phyloP scores from a whole-genome alignment of 1,140 invertebrate genomes.

The Lordiphosa stackelbergi region DNA sequence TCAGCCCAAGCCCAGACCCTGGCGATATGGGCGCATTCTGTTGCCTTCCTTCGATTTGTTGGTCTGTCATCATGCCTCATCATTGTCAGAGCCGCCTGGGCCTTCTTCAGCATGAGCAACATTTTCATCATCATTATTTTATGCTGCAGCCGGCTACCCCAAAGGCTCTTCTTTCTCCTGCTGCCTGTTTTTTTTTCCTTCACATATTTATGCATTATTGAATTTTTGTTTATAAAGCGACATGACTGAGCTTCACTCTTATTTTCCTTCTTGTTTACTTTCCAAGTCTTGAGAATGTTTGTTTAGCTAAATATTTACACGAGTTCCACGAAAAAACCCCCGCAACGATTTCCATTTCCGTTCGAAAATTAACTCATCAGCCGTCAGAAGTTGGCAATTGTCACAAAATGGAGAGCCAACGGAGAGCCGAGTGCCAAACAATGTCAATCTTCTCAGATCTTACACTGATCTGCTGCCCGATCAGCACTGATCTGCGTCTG shows the following conservation, averaged over 20 bases:
- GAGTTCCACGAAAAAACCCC: slow-evolving; percentile 15
- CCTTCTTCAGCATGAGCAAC: slow-evolving; percentile 63
- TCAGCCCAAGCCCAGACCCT: too few species aligned
- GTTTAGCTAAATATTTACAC: slow-evolving; percentile 43
- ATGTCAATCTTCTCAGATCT: slow-evolving; percentile 31
- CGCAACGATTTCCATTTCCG: slow-evolving; percentile 24
- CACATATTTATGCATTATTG: slow-evolving; percentile 65
- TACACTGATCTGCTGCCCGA: slow-evolving; percentile 30
- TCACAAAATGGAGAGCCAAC: slow-evolving; percentile 35
- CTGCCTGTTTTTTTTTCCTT: slow-evolving; percentile 13
- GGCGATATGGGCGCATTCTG: slow-evolving; percentile 33
- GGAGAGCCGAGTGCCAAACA: slow-evolving; percentile 47
- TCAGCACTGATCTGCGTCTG: slow-evolving; percentile 4
- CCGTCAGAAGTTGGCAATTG: slow-evolving; percentile 50
- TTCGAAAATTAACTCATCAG: slow-evolving; percentile 55
- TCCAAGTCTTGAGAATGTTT: slow-evolving; percentile 42
- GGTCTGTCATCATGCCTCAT: slow-evolving; percentile 74
- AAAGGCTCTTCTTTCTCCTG: slow-evolving; percentile 28
- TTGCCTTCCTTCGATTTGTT: slow-evolving; percentile 64
- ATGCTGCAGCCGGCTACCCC: slow-evolving; percentile 53
- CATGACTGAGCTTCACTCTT: slow-evolving; percentile 38
- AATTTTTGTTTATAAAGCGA: slow-evolving; percentile 70
- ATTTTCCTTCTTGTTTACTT: slow-evolving; percentile 17
- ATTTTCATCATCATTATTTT: slow-evolving; percentile 75
- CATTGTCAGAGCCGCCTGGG: slow-evolving; percentile 55